Conservation (phyloP, 2,113 vertebrate genomes). For the Bos indicus region DNA sequence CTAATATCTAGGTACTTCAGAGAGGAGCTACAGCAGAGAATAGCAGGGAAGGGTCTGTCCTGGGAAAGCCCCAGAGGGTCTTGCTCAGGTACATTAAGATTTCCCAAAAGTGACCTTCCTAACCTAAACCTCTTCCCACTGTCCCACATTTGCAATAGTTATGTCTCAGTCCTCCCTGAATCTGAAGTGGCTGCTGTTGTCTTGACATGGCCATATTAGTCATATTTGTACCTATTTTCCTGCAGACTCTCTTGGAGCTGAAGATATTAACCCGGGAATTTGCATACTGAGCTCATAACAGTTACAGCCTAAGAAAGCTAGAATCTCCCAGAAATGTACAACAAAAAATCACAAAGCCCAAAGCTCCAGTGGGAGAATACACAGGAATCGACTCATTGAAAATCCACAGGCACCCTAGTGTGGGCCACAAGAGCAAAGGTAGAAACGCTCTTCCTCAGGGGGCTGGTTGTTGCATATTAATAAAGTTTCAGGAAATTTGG, state of each 20-base stretch:
- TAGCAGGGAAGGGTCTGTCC: neutral
- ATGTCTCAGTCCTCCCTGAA: neutral
- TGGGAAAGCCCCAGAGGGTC: neutral
- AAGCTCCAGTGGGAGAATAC: neutral
- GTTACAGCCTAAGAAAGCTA: neutral
- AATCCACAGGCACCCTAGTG: neutral
- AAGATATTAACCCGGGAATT: neutral
- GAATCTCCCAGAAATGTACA: neutral
- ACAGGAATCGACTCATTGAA: neutral
- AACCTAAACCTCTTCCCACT: neutral
- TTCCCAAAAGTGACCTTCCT: neutral
- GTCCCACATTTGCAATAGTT: neutral
- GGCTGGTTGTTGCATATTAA: neutral
- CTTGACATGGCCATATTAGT: neutral
- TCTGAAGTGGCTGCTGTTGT: neutral
- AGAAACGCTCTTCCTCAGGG: neutral
- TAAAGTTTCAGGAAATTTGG: neutral
- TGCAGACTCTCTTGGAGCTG: neutral
- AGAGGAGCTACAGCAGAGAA: neutral
- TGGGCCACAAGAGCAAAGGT: neutral
- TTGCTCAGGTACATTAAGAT: neutral
- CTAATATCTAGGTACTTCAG: neutral
- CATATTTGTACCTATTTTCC: neutral
- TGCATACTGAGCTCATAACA: neutral
- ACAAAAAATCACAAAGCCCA: neutral